A percentile compares a stretch with the other conserved stretches of the same genome.
These are phyloP conservation scores for Caiman crocodilus DNA, from an alignment of 2,797 vertebrate genomes.

Conservation along the genomic window DNA sequence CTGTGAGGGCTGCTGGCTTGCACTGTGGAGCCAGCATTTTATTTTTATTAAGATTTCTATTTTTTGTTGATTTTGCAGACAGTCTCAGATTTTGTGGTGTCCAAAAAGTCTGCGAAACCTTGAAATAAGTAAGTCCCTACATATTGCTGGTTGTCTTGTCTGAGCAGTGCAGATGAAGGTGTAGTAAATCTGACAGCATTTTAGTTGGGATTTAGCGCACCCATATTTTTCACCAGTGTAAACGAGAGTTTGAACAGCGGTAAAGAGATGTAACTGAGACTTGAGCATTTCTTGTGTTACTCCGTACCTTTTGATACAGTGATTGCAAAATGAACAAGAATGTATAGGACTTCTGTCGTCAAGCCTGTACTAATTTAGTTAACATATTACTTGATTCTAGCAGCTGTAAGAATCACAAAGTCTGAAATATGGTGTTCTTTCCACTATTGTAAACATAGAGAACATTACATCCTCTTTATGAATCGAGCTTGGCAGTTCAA, in stretches of 20 bases:
- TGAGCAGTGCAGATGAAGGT: background rate
- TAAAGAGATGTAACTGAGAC: background rate
- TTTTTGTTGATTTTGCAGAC: too few relatives aligned
- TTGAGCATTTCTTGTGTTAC: background rate
- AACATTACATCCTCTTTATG: background rate
- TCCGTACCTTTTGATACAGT: background rate
- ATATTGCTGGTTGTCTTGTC: background rate
- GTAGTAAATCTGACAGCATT: background rate
- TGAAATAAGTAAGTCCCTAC: too few relatives aligned
- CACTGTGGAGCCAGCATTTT: too few relatives aligned
- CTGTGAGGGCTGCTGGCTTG: too few relatives aligned
- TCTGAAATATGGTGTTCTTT: background rate
- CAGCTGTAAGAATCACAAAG: background rate
- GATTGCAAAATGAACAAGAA: background rate
- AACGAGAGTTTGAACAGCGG: background rate
- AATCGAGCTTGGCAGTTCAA: background rate
- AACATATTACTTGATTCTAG: background rate
- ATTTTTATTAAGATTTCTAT: too few relatives aligned
- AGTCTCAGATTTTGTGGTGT: too few relatives aligned
- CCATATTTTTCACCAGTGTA: accelerated
- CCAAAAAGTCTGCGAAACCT: too few relatives aligned
- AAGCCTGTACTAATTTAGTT: background rate
- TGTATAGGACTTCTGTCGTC: background rate
- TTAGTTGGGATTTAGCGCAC: background rate
- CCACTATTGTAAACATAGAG: background rate